A percentile compares a stretch with the other conserved stretches of the same genome.
These are phyloP conservation scores for Apocrypta bakeri DNA, from an alignment of 1,140 invertebrate species.

Conservation along the genomic window DNA sequence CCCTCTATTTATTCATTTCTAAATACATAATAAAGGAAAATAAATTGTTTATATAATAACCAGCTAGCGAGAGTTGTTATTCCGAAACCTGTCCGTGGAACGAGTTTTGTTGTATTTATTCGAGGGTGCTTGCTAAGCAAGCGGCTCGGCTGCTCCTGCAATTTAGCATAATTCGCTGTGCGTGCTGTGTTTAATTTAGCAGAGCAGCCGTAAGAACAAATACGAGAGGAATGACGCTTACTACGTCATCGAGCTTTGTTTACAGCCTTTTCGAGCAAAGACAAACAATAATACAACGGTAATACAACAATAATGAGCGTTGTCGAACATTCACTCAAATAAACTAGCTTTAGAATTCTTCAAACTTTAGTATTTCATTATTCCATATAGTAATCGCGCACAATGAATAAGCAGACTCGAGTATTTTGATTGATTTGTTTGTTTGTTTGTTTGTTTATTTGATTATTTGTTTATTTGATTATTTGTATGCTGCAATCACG, in stretches of 20 bases:
- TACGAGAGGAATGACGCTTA: not conserved
- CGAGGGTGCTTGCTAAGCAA: not conserved
- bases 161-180: not conserved
- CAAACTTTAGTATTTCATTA: no score
- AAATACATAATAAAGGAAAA: constrained; percentile 44
- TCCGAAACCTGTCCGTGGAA: not conserved
- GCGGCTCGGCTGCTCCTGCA: not conserved
- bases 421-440: no score
- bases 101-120: not conserved
- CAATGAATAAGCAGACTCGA: no score
- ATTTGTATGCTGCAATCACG: not conserved
- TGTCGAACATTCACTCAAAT: no score
- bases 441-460: no score
- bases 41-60: constrained; percentile 52
- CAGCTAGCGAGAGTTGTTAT: not conserved
- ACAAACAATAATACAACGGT: no score
- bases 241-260: not conserved
- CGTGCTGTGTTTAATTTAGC: not conserved
- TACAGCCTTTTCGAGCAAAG: not conserved
- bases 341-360: no score
- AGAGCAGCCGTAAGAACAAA: not conserved
- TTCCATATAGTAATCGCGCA: no score
- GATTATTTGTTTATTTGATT: no score
- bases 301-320: no score
- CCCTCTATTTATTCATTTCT: constrained; percentile 50